Evolutionary conservation across 2,888 invertebrate genomes (phyloP).

Genomic region (Eupithecia pulchellata): DNA sequence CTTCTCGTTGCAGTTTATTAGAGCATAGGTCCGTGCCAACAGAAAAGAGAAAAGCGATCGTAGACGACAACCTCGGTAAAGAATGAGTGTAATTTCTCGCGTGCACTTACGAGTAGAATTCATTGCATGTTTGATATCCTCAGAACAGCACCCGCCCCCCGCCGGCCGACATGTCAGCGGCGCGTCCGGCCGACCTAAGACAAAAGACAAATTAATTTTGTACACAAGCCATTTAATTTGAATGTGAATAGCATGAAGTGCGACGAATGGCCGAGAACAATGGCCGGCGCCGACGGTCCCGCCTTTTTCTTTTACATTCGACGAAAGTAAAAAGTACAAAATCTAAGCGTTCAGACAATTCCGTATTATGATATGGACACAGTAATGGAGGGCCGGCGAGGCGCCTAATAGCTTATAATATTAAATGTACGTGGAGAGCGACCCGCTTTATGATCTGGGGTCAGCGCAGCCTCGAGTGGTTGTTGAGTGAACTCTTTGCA

Average conservation of each 20-base stretch:
- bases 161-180: conserved; percentile 77
- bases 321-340: conserved; percentile 81
- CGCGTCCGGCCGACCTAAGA: conserved; percentile 70
- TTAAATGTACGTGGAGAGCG: conserved; percentile 77
- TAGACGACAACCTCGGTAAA: neutral
- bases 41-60: neutral
- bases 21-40: neutral
- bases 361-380: conserved; percentile 84
- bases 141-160: conserved; percentile 58
- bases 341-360: conserved; percentile 82
- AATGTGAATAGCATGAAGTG: conserved; percentile 86
- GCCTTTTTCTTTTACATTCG: conserved; percentile 80
- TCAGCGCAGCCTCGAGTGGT: conserved; percentile 48
- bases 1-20: neutral
- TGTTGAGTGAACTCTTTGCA: conserved; percentile 27
- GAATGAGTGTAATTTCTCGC: neutral
- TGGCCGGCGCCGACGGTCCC: conserved; percentile 80
- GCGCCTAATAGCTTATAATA: conserved; percentile 83
- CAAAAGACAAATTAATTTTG: conserved; percentile 86
- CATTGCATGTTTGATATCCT: conserved; percentile 7
- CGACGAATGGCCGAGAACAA: conserved; percentile 85
- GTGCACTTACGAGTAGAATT: conserved; percentile 3
- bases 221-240: conserved; percentile 85
- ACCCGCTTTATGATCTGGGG: conserved; percentile 52
- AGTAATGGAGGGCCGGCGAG: conserved; percentile 80